Evolutionary conservation across 2,888 invertebrate genomes (phyloP).

Genomic region (Alloplasta piceator): DNA sequence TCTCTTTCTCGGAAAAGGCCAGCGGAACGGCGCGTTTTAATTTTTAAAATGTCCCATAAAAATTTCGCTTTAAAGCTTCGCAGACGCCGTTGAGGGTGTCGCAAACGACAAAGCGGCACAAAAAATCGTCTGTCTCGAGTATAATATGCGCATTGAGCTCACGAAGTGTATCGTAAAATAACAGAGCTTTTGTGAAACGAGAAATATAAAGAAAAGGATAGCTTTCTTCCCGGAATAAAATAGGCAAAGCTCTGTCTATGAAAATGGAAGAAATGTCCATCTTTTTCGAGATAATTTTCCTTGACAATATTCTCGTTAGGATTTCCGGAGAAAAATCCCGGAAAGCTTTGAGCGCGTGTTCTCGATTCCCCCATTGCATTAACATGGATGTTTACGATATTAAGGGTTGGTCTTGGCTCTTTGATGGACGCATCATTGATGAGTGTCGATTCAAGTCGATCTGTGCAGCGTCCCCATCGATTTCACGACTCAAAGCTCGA

Average conservation of each 20-base stretch:
- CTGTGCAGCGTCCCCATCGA: conserved; percentile 57
- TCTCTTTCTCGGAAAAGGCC: background rate
- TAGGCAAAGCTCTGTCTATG: conserved; percentile 10
- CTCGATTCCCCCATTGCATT: background rate
- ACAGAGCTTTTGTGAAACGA: conserved; percentile 11
- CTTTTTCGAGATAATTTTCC: background rate
- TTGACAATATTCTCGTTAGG: conserved; percentile 7
- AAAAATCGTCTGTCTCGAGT: conserved; percentile 54
- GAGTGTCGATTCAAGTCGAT: conserved; percentile 16
- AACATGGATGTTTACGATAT: background rate
- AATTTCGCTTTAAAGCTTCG: conserved; percentile 55
- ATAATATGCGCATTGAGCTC: conserved; percentile 16
- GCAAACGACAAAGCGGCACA: conserved; percentile 62
- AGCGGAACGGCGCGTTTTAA: conserved; percentile 53
- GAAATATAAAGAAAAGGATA: conserved; percentile 1
- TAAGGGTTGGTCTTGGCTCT: conserved; percentile 5
- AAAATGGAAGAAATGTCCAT: background rate
- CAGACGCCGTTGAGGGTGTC: conserved; percentile 29
- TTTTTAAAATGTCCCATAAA: conserved; percentile 70
- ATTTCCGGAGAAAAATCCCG: conserved; percentile 15
- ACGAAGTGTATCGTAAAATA: conserved; percentile 21
- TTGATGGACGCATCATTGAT: conserved; percentile 36
- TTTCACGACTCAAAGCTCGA: conserved; percentile 64
- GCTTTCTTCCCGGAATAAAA: conserved; percentile 20
- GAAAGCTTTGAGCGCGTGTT: background rate